These are phyloP conservation scores for Gymnodraco acuticeps DNA, from an alignment of 2,797 vertebrate genomes.

Conservation along the genomic window DNA sequence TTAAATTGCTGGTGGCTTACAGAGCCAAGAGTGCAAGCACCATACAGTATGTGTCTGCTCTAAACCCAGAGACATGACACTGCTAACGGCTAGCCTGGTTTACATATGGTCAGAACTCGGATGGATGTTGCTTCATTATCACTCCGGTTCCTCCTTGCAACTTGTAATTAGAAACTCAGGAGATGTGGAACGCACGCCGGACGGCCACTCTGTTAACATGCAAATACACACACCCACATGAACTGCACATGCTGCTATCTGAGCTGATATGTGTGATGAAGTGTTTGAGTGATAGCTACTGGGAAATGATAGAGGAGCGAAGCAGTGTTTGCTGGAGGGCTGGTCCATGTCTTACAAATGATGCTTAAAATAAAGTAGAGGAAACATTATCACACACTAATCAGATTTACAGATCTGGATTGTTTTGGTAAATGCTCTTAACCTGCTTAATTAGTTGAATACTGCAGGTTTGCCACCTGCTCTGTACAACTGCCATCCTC, in stretches of 20 bases:
- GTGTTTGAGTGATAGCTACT: slow-evolving; percentile 2
- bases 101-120: slow-evolving; percentile 14
- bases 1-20: slow-evolving; percentile 62
- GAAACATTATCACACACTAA: background rate
- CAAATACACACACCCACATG: slow-evolving; percentile 10
- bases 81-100: slow-evolving; percentile 15
- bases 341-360: background rate
- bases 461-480: no score
- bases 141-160: slow-evolving; percentile 14
- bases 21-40: slow-evolving; percentile 53
- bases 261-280: background rate
- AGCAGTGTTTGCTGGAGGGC: background rate
- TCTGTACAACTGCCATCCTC: no score
- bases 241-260: background rate
- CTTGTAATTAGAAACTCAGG: slow-evolving; percentile 31
- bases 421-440: background rate
- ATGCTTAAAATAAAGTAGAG: background rate
- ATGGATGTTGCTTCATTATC: slow-evolving; percentile 12
- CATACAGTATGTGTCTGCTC: slow-evolving; percentile 53
- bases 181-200: background rate
- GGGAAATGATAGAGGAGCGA: background rate
- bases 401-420: background rate
- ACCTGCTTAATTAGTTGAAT: background rate
- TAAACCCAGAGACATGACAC: slow-evolving; percentile 46
- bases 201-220: slow-evolving; percentile 8